These are phyloP conservation scores for Bibio marci DNA, from an alignment of 2,888 invertebrate species.

Conservation along the genomic window DNA sequence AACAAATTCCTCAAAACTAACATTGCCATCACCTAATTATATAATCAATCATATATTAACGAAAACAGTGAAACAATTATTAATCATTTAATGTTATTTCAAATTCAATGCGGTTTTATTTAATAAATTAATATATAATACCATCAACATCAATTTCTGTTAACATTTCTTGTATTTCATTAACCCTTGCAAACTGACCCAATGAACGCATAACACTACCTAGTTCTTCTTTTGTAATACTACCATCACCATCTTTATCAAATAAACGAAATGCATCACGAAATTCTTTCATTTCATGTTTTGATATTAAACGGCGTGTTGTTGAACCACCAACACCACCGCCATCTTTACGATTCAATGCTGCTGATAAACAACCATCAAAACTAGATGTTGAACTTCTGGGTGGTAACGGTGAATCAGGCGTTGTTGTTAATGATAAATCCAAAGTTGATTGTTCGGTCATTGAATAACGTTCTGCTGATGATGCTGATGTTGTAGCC, in stretches of 20 bases:
- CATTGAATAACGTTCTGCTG: conserved; percentile 1
- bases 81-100: neutral
- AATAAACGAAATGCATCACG: conserved; percentile 74
- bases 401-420: conserved; percentile 2
- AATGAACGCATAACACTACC: conserved; percentile 73
- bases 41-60: conserved; percentile 3
- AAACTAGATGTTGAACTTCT: conserved; percentile 13
- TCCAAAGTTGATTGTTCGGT: no score
- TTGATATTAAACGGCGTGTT: conserved; percentile 34
- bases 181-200: conserved; percentile 73
- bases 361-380: conserved; percentile 18
- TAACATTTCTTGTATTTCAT: conserved; percentile 72
- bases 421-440: neutral
- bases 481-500: conserved; percentile 8
- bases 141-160: conserved; percentile 68
- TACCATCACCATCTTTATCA: conserved; percentile 77
- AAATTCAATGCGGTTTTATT: neutral
- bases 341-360: conserved; percentile 3
- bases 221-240: conserved; percentile 72
- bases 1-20: conserved; percentile 78
- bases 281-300: conserved; percentile 74
- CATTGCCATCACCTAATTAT: conserved; percentile 59
- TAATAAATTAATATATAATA: conserved; percentile 19
- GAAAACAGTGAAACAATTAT: neutral
- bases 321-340: conserved; percentile 7